phyloP scores from a whole-genome alignment of 2,888 invertebrate species.

The Dolichomitus sp. region DNA sequence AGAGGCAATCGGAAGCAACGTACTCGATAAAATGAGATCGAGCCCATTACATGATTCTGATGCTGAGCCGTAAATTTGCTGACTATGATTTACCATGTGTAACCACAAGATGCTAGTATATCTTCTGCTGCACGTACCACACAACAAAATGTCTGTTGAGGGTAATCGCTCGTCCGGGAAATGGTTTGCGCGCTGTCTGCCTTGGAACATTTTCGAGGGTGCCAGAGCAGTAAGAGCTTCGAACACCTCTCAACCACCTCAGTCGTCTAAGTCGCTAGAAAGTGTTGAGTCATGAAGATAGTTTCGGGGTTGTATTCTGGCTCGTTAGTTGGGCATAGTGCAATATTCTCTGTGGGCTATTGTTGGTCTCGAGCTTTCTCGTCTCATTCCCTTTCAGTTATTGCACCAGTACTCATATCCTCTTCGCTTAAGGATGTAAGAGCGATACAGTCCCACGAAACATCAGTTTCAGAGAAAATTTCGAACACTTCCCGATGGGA shows the following conservation, averaged over 20 bases:
- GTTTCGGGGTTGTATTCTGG: constrained; percentile 65
- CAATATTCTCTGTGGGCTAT: constrained; percentile 67
- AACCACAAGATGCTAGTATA: constrained; percentile 17
- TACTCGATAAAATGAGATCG: not conserved
- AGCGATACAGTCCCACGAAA: too few species aligned
- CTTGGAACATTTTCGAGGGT: constrained; percentile 56
- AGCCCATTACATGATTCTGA: not conserved
- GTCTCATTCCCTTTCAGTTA: constrained; percentile 27
- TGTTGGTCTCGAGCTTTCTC: constrained; percentile 49
- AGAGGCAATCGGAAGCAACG: not conserved
- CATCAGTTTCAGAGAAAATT: too few species aligned
- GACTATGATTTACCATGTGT: not conserved
- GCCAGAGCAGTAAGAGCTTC: constrained; percentile 48
- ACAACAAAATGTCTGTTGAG: constrained; percentile 6
- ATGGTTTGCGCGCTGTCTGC: constrained; percentile 35
- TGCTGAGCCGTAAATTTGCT: not conserved
- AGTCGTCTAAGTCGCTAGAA: constrained; percentile 46
- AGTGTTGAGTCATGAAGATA: constrained; percentile 67
- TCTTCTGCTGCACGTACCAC: constrained; percentile 13
- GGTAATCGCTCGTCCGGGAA: constrained; percentile 38
- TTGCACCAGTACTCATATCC: constrained; percentile 11
- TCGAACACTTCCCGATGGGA: too few species aligned
- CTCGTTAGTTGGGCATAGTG: constrained; percentile 67
- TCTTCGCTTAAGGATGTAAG: not conserved
- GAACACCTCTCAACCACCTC: constrained; percentile 38